Evolutionary conservation across 1,140 invertebrate genomes (phyloP).

Genomic region (Caenorhabditis brenneri): DNA sequence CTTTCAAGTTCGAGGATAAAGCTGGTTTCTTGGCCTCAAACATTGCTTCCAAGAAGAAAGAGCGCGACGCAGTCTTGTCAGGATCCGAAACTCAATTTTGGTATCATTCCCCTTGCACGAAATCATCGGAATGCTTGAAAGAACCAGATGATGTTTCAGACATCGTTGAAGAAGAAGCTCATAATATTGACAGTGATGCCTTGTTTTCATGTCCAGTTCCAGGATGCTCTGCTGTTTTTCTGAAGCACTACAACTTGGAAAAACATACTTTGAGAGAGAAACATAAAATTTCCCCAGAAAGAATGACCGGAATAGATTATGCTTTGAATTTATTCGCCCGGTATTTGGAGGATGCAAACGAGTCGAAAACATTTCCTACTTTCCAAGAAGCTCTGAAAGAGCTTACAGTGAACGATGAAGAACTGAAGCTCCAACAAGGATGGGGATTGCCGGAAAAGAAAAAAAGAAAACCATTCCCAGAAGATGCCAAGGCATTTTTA

Average conservation of each 20-base stretch:
- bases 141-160: neutral
- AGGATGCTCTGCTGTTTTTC: neutral
- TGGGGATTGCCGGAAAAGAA: neutral
- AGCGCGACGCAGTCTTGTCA: neutral
- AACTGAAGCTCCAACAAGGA: neutral
- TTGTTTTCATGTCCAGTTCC: neutral
- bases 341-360: neutral
- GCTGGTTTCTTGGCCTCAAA: neutral
- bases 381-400: neutral
- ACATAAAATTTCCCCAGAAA: neutral
- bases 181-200: neutral
- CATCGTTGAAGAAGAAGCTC: neutral
- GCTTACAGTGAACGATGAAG: neutral
- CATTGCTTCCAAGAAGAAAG: neutral
- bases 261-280: neutral
- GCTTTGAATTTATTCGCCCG: neutral
- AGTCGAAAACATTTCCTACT: neutral
- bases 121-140: neutral
- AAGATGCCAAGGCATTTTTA: neutral
- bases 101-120: neutral
- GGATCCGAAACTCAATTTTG: neutral
- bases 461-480: neutral
- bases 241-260: neutral
- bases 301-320: neutral
- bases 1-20: neutral